Percentiles rank a stretch among this genome's conserved stretches.
phyloP scores from a whole-genome alignment of 2,113 vertebrate genomes.

The Piprites chloris region DNA sequence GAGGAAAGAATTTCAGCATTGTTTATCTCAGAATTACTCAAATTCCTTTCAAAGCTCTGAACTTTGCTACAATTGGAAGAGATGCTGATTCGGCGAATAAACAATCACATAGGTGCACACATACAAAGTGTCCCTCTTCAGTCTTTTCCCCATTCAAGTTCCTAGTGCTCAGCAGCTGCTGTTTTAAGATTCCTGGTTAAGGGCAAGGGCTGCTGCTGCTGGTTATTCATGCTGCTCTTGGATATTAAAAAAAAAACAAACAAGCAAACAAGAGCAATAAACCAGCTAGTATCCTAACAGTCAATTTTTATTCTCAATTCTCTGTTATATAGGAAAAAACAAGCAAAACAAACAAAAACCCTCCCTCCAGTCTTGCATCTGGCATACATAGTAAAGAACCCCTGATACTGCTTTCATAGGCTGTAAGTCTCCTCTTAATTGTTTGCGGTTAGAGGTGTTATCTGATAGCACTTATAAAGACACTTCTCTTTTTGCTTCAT shows the following conservation, averaged over 20 bases:
- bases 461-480: neutral
- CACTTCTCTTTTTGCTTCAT: neutral
- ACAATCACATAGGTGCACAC: neutral
- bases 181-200: neutral
- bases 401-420: neutral
- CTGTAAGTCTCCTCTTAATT: neutral
- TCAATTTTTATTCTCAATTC: neutral
- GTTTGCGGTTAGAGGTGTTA: neutral
- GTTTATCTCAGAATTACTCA: neutral
- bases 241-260: neutral
- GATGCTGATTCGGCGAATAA: neutral
- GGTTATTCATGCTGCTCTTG: neutral
- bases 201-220: neutral
- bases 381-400: neutral
- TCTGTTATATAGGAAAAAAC: neutral
- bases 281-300: neutral
- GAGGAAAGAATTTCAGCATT: neutral
- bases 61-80: neutral
- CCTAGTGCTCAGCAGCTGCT: neutral
- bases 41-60: conserved; percentile 15
- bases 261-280: neutral
- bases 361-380: neutral
- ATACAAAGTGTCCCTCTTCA: neutral
- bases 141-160: neutral
- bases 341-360: neutral